Percentiles rank a stretch among this genome's conserved stretches.
Conservation (phyloP, 2,797 vertebrate genomes). For the Euthynnus affinis region DNA sequence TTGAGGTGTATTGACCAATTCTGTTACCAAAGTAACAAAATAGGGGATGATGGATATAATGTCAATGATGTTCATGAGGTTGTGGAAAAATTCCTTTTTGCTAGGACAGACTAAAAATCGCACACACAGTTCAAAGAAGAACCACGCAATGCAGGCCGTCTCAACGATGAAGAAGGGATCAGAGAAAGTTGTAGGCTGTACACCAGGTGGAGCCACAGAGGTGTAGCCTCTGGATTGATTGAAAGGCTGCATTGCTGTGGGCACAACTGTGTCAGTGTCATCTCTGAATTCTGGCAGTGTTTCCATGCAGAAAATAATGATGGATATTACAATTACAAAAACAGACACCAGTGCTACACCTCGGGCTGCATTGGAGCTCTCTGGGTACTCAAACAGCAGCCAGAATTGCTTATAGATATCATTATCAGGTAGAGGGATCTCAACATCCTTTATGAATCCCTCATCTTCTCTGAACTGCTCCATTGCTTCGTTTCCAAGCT, state of each 20-base stretch:
- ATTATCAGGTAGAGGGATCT: conserved; percentile 91
- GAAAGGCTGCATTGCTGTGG: conserved; percentile 57
- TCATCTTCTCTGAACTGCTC: conserved; percentile 97
- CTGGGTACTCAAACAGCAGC: conserved; percentile 97
- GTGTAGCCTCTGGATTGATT: conserved; percentile 79
- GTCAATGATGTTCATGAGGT: conserved; percentile 98
- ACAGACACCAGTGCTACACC: conserved; percentile 95
- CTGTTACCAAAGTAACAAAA: conserved; percentile 94
- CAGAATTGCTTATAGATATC: conserved; percentile 94
- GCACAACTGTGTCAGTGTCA: conserved; percentile 85
- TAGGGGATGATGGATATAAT: conserved; percentile 97
- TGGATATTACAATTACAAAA: conserved; percentile 96
- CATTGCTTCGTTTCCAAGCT: conserved; percentile 94
- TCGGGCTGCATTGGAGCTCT: conserved; percentile 95
- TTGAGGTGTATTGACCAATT: conserved; percentile 89
- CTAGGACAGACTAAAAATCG: conserved; percentile 96
- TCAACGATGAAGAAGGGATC: conserved; percentile 98
- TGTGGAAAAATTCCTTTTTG: conserved; percentile 94
- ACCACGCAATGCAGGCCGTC: conserved; percentile 96
- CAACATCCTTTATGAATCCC: conserved; percentile 95
- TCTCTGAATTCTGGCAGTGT: conserved; percentile 97
- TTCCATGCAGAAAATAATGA: conserved; percentile 98
- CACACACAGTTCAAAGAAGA: conserved; percentile 93
- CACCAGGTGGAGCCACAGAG: conserved; percentile 51
- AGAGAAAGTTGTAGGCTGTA: conserved; percentile 84